phyloP scores from a whole-genome alignment of 2,113 vertebrate species.

The Ginglymostoma cirratum region DNA sequence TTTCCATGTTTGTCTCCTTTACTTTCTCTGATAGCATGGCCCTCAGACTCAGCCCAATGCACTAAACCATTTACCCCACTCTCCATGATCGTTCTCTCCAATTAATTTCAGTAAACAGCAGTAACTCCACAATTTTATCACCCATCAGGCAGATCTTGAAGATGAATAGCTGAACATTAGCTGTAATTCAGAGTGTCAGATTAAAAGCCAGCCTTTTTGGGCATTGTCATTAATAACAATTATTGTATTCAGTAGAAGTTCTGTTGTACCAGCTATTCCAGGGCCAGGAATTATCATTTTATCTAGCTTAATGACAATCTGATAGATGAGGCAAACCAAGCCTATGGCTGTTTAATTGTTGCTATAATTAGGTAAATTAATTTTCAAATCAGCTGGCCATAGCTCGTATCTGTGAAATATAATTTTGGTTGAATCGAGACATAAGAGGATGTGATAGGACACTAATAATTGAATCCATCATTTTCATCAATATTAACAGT shows the following conservation, averaged over 20 bases:
- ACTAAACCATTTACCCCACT: background rate
- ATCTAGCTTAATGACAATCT: conserved; percentile 21
- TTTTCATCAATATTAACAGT: conserved; percentile 26
- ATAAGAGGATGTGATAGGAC: background rate
- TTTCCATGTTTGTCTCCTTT: background rate
- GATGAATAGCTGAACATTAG: background rate
- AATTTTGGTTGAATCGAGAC: background rate
- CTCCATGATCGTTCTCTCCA: background rate
- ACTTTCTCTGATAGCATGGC: background rate
- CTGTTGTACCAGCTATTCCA: background rate
- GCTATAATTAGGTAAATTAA: conserved; percentile 35
- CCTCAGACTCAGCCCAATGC: background rate
- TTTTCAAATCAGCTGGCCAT: conserved; percentile 1
- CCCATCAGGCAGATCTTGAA: background rate
- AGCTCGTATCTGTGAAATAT: conserved; percentile 22
- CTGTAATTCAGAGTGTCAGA: conserved; percentile 10
- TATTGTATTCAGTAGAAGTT: background rate
- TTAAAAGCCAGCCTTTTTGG: conserved; percentile 26
- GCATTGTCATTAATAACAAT: conserved; percentile 30
- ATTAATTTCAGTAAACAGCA: conserved; percentile 7
- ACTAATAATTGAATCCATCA: conserved; percentile 29
- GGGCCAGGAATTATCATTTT: background rate
- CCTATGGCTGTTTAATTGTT: conserved; percentile 15
- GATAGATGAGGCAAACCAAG: conserved; percentile 31
- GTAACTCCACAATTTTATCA: background rate